phyloP scores from a whole-genome alignment of 2,797 vertebrate genomes.

The Gymnoscopelus microlampas region DNA sequence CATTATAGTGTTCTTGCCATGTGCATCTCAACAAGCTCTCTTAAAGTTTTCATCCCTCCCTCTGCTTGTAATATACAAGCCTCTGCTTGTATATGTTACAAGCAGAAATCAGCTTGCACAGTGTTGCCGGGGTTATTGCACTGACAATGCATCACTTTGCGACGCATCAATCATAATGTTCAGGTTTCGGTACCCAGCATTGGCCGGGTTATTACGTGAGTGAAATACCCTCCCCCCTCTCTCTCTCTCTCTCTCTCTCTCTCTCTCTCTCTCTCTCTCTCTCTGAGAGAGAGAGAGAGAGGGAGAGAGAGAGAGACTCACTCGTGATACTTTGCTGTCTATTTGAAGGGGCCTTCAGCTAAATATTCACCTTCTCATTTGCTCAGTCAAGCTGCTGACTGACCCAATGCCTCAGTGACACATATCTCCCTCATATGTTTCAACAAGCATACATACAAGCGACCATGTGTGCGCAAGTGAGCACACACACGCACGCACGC shows the following conservation, averaged over 20 bases:
- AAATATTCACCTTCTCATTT: slow-evolving; percentile 45
- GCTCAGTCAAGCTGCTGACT: slow-evolving; percentile 22
- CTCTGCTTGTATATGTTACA: no score
- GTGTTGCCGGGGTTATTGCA: no score
- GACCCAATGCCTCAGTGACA: slow-evolving; percentile 38
- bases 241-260: neutral
- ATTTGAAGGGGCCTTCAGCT: slow-evolving; percentile 30
- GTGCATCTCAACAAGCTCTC: neutral
- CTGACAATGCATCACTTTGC: no score
- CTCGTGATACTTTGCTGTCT: slow-evolving; percentile 38
- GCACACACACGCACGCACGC: no score
- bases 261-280: neutral
- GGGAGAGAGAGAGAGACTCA: neutral
- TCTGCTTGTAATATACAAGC: no score
- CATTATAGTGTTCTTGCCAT: slow-evolving; percentile 16
- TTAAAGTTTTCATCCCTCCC: neutral
- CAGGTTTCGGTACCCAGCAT: no score
- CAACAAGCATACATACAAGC: no score
- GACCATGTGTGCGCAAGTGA: no score
- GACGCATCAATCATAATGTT: no score
- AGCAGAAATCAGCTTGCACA: no score
- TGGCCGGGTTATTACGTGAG: no score
- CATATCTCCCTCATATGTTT: neutral
- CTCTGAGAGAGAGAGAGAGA: slow-evolving; percentile 4
- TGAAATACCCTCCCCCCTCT: neutral